These are phyloP conservation scores for Ichneumoninae sp. DNA, from an alignment of 2,888 invertebrate species.

Conservation along the genomic window DNA sequence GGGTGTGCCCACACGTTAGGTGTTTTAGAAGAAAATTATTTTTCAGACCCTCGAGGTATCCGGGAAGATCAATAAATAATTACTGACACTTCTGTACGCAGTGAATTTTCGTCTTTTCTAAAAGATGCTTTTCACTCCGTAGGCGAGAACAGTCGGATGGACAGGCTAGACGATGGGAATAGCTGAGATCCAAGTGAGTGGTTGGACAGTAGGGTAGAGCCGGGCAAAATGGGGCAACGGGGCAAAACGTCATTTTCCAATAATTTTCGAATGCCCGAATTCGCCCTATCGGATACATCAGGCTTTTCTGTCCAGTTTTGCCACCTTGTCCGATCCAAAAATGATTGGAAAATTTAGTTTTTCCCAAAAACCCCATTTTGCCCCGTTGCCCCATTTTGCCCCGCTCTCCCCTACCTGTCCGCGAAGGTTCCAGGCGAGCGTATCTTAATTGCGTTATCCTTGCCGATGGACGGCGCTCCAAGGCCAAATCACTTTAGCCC, in stretches of 20 bases:
- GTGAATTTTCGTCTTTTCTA: not conserved
- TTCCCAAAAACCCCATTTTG: too few relatives aligned
- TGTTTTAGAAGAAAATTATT: not conserved
- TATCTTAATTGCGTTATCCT: conserved; percentile 36
- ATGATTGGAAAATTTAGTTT: too few relatives aligned
- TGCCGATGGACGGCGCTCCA: conserved; percentile 16
- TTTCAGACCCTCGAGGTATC: not conserved
- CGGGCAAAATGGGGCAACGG: too few relatives aligned
- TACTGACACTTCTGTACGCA: not conserved
- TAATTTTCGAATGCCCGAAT: too few relatives aligned
- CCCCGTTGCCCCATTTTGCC: too few relatives aligned
- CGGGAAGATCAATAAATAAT: not conserved
- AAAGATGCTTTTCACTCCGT: conserved; percentile 11
- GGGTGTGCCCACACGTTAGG: too few relatives aligned
- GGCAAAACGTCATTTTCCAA: too few relatives aligned
- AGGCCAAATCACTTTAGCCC: conserved; percentile 1
- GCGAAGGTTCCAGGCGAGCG: conserved; percentile 14
- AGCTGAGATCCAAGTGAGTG: conserved; percentile 20
- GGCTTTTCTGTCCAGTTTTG: too few relatives aligned
- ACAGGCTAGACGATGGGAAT: not conserved
- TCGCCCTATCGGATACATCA: too few relatives aligned
- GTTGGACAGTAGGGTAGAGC: conserved; percentile 21
- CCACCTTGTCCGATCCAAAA: too few relatives aligned
- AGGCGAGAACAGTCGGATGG: conserved; percentile 29
- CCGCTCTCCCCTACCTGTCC: too few relatives aligned